These are phyloP conservation scores for Calvadosia cruxmelitensis DNA, from an alignment of 30 jellyfish, hydroid and myxozoan species.

Conservation along the genomic window DNA sequence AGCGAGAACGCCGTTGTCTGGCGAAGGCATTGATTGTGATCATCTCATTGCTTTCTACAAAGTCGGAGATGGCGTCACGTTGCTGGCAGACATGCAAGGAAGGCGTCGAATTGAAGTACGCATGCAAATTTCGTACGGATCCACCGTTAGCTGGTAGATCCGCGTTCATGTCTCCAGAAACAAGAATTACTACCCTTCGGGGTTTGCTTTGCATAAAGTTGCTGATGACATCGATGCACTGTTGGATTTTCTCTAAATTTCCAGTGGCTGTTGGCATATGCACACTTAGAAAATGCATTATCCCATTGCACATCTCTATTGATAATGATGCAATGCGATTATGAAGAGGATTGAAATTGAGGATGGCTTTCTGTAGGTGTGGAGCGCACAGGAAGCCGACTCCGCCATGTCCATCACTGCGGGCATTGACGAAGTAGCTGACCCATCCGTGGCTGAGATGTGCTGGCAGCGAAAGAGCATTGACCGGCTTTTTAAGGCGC, in stretches of 20 bases:
- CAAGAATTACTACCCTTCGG: not conserved
- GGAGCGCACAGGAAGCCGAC: too few relatives aligned
- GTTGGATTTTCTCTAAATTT: too few relatives aligned
- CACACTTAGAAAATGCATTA: too few relatives aligned
- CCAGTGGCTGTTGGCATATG: too few relatives aligned
- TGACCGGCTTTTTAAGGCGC: not conserved
- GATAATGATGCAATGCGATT: too few relatives aligned
- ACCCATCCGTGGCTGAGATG: too few relatives aligned
- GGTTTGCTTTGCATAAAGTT: not conserved
- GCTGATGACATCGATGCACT: not conserved
- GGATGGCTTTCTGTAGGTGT: too few relatives aligned
- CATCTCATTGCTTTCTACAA: not conserved
- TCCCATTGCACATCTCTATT: too few relatives aligned
- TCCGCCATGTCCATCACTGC: too few relatives aligned
- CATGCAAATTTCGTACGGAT: not conserved
- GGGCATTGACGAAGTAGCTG: too few relatives aligned
- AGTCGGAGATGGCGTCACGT: not conserved
- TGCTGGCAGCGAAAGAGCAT: too few relatives aligned
- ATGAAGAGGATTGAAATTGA: too few relatives aligned
- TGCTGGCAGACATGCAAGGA: not conserved
- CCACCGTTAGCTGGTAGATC: not conserved
- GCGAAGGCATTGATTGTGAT: not conserved
- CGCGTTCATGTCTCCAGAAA: not conserved
- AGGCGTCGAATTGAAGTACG: not conserved
- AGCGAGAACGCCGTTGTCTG: not conserved